Base-by-base conservation (phyloP, 2,888 invertebrate genomes). In the Torymus auratus region DNA sequence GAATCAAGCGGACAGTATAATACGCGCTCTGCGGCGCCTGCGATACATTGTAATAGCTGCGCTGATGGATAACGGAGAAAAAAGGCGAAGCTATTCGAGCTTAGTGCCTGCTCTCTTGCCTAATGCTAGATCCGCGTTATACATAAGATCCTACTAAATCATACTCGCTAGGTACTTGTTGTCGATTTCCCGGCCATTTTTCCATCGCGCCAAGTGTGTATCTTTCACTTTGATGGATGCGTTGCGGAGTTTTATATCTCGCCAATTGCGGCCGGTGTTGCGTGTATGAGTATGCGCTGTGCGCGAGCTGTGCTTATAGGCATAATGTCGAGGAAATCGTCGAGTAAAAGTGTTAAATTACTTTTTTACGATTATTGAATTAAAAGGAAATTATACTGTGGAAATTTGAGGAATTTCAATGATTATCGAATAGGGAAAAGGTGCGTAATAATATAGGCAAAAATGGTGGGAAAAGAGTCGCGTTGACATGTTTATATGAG, bases 1-100 rank as follows among this genome's bases (percentile, higher is more conserved):
- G 89, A 89, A 89, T 89, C 89, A 88, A 83, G 80, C 85, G 84
- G 88, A 88, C 87, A 86, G 88, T 83, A 84, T 84, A 84, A 84
- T 85, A 74, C 78, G 80, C 83, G 84, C 56, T 41, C 41, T 41
- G 7, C 41, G 7, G 41, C 41, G 41, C 41, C 41, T 41, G 41
- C 50, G 56, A 55, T 76, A 76, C 84, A 86, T 86, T 86, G 86
- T 85, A 85, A 87, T 84, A 85, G 83, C 83, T 14, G 83, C 12
- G 28, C 58, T 17, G 71, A 61, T 64, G 64, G 69, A 41, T 56
- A 61, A 69, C 15, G 14, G 12, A n/a, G 55, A 62, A 55, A 58
- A 23, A 28, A 71, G 65, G 20, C 53, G 23, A 17, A 70, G 71
- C 69, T 64, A 70, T 68, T 78, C 62, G 65, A 65, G 28, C 28